These are phyloP conservation scores for Turritopsis dohrnii DNA, from an alignment of 30 jellyfish, hydroid and myxozoan species.

Conservation along the genomic window DNA sequence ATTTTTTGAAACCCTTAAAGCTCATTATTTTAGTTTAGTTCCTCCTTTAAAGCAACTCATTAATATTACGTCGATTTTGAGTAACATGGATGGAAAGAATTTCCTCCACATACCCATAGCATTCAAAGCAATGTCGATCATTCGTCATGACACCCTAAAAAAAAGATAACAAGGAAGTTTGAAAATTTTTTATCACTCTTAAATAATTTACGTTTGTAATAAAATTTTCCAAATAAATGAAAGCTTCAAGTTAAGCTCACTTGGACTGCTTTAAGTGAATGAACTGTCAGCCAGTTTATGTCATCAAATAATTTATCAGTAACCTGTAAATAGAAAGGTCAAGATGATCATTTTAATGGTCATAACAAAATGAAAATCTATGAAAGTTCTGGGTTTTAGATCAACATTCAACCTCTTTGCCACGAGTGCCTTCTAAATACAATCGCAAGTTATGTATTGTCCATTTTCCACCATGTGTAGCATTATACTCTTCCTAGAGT, in stretches of 20 bases:
- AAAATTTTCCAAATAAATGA: too few relatives aligned
- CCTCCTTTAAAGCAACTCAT: too few relatives aligned
- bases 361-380: too few relatives aligned
- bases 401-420: conserved; percentile 81
- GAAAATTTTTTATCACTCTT: too few relatives aligned
- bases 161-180: too few relatives aligned
- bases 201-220: too few relatives aligned
- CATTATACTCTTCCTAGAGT: conserved; percentile 78
- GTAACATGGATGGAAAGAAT: too few relatives aligned
- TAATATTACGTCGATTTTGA: too few relatives aligned
- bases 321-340: conserved; percentile 47
- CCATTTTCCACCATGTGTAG: conserved; percentile 98
- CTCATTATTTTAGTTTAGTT: too few relatives aligned
- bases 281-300: conserved; percentile 83
- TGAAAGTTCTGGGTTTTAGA: too few relatives aligned
- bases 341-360: background rate
- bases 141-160: conserved; percentile 79
- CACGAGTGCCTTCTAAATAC: conserved; percentile 91
- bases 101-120: conserved; percentile 91
- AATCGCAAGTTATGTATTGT: conserved; percentile 76
- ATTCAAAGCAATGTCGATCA: conserved; percentile 96
- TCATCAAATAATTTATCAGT: conserved; percentile 87
- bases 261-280: conserved; percentile 89
- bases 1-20: too few relatives aligned
- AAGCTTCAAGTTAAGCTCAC: conserved; percentile 13